A percentile compares a stretch with the other conserved stretches of the same genome.
These are phyloP conservation scores for Lophura nycthemera DNA, from an alignment of 2,113 vertebrate genomes.

Conservation along the genomic window DNA sequence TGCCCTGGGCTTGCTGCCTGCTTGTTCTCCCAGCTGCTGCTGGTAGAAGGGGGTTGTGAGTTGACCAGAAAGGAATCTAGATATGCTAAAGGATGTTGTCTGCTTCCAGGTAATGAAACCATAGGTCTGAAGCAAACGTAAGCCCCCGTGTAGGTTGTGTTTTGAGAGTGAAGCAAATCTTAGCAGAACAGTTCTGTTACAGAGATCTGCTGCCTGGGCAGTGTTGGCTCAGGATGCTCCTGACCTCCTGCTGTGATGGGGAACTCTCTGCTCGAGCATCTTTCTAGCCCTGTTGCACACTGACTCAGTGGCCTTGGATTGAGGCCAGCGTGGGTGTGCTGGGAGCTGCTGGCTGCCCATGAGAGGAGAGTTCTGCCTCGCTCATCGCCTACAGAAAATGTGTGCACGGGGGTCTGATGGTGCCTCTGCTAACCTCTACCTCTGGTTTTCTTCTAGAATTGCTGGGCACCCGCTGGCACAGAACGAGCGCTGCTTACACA, in stretches of 20 bases:
- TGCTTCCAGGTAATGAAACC: accelerated
- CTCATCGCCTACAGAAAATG: neutral
- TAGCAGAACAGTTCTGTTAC: neutral
- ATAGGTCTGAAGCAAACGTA: neutral
- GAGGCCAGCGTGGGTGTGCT: accelerated
- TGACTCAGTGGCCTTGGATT: accelerated
- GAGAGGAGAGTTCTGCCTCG: neutral
- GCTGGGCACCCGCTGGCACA: constrained; percentile 98
- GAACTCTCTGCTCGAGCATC: neutral
- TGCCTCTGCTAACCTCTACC: constrained; percentile 32
- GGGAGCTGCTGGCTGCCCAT: neutral
- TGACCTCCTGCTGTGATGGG: neutral
- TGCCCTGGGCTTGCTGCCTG: neutral
- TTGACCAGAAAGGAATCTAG: neutral
- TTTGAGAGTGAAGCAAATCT: neutral
- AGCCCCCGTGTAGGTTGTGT: neutral
- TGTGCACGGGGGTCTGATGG: neutral
- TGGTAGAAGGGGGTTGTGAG: neutral
- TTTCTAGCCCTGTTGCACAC: neutral
- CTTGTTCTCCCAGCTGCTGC: neutral
- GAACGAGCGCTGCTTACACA: constrained; percentile 99
- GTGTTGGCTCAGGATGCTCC: neutral
- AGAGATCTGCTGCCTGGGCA: neutral
- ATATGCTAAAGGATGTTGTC: neutral
- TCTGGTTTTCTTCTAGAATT: constrained; percentile 85